Evolutionary conservation across 2,888 invertebrate genomes (phyloP).

Genomic region (Leptopterna dolabrata): DNA sequence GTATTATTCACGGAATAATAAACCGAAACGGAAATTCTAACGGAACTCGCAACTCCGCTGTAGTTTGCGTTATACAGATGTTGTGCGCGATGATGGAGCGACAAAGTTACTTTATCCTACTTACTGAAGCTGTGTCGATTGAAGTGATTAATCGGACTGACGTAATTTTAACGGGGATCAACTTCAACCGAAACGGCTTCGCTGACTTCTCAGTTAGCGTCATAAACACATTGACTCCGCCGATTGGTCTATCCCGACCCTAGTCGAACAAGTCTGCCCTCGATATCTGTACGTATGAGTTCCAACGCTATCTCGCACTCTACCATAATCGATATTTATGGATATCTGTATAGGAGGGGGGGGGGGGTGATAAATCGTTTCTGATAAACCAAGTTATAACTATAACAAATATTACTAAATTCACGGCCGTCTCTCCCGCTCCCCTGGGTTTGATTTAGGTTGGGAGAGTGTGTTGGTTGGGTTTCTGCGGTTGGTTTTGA

Average conservation of each 20-base stretch:
- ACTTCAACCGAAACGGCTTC: not conserved
- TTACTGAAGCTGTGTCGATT: not conserved
- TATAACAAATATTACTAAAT: conserved; percentile 38
- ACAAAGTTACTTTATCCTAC: too few relatives aligned
- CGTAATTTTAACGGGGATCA: not conserved
- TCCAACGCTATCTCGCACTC: not conserved
- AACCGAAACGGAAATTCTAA: too few relatives aligned
- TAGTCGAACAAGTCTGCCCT: not conserved
- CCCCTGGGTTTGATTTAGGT: not conserved
- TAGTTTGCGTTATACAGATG: too few relatives aligned
- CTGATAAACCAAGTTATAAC: conserved; percentile 32
- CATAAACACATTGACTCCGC: not conserved
- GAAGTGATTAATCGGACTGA: not conserved
- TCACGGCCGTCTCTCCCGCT: not conserved
- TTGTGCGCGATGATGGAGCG: too few relatives aligned
- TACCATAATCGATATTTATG: conserved; percentile 31
- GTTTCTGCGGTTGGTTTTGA: conserved; percentile 12
- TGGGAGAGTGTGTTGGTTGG: not conserved
- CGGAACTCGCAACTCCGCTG: too few relatives aligned
- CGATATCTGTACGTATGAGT: conserved; percentile 7
- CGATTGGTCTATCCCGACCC: not conserved
- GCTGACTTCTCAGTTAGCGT: not conserved
- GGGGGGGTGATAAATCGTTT: conserved; percentile 6
- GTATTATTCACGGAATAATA: too few relatives aligned
- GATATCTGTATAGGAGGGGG: not conserved